A percentile compares a stretch with the other conserved stretches of the same genome.
phyloP scores from a whole-genome alignment of 2,797 vertebrate genomes.

The Sphaeramia orbicularis region DNA sequence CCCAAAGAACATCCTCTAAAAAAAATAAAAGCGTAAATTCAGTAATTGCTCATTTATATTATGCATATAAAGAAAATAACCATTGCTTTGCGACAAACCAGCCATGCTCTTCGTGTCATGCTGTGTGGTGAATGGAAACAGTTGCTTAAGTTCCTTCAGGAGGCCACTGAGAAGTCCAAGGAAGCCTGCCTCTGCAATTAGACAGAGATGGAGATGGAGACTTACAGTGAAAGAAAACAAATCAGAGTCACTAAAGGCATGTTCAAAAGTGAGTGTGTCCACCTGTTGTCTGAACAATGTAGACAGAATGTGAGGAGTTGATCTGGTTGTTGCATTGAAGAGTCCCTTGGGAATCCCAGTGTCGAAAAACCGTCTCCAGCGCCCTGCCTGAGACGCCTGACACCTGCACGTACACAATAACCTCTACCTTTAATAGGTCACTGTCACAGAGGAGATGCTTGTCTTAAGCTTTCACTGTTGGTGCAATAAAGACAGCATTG shows the following conservation, averaged over 20 bases:
- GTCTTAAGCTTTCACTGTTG: conserved; percentile 30
- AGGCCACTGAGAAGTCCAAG: conserved; percentile 84
- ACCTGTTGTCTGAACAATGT: conserved; percentile 82
- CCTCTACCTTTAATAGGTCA: conserved; percentile 62
- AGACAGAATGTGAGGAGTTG: conserved; percentile 73
- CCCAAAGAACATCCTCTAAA: conserved; percentile 27
- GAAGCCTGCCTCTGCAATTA: conserved; percentile 87
- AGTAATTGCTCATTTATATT: background rate
- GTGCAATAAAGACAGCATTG: conserved; percentile 20
- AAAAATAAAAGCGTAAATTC: background rate
- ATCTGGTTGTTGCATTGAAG: conserved; percentile 69
- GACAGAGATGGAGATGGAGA: conserved; percentile 13
- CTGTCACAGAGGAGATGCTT: conserved; percentile 44
- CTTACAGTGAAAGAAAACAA: conserved; percentile 17
- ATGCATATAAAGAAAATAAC: conserved; percentile 3
- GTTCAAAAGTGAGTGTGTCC: conserved; percentile 28
- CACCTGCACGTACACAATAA: conserved; percentile 64
- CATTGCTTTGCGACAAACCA: conserved; percentile 47
- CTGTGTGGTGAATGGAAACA: conserved; percentile 65
- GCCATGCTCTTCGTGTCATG: conserved; percentile 36
- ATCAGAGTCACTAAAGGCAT: conserved; percentile 2
- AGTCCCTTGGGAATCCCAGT: conserved; percentile 75
- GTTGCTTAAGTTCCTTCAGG: conserved; percentile 72
- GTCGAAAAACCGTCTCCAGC: conserved; percentile 72
- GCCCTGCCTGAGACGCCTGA: conserved; percentile 62